Base-by-base conservation (phyloP, 2,113 vertebrate genomes). In the Pipra filicauda region DNA sequence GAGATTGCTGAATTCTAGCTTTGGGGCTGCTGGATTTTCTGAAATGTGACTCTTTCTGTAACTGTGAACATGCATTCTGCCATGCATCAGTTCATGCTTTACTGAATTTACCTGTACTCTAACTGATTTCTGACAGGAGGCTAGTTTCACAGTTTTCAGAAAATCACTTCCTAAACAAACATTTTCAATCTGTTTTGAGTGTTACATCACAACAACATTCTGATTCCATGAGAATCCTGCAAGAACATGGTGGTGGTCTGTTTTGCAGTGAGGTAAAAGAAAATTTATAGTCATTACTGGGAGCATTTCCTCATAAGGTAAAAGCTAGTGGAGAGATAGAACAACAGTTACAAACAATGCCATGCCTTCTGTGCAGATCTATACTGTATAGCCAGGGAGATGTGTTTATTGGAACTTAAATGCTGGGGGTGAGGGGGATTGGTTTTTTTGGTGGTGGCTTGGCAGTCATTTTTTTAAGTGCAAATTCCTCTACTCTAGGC, bases 371-470 rank as follows among this genome's bases (percentile, higher is more conserved):
- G 43, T 74, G 43, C 43, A 35, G 14, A 15, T 31, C 33, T 80
- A 2, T 85, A 41, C 11, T 35, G 49, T 46, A 46, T 88, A 65
- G 11, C 35, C 33, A 44, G 28, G 39, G 44, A 69, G 7, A n/a
- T 65, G 9, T 44, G 20, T 61, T 85, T 64, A 27, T 43, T 57
- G 10, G 8, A 64, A 64, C 27, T 39, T 12, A 61, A 55, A 75
- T 23, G 16, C 2, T 9, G 20, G 8, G 0, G 0, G 3, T 2
- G 5, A 1, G 3, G 11, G 2, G 0, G 28, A 11, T 8, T 48
- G n/a, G 39, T 49, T 69, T 30, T 70, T 70, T 1, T 62, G 26
- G 2, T 77, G 23, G 14, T 27, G 51, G 51, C 51, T 52, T 8
- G 2, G 39, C 39, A 41, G 39, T 41, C 39, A 41, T 1, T 24